A percentile compares a stretch with the other conserved stretches of the same genome.
Evolutionary conservation across 1,140 invertebrate species (phyloP).

Genomic region (Vanessa atalanta): DNA sequence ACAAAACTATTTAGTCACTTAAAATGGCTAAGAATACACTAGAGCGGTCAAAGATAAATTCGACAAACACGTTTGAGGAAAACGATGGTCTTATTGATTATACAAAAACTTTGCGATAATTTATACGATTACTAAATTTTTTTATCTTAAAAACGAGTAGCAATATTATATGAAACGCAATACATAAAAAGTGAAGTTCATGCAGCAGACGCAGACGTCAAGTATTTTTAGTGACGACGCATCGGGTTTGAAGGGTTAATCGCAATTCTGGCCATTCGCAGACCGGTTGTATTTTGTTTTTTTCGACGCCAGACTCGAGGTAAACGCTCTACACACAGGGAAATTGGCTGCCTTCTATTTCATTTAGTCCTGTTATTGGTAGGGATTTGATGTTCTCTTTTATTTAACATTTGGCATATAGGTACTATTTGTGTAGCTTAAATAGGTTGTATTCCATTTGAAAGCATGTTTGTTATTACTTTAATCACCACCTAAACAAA

Average conservation of each 20-base stretch:
- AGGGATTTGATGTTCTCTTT: constrained; percentile 11
- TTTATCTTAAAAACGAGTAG: constrained; percentile 19
- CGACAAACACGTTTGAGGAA: constrained; percentile 8
- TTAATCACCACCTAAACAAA: background rate
- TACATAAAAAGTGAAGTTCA: constrained; percentile 45
- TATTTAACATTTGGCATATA: background rate
- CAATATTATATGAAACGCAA: constrained; percentile 22
- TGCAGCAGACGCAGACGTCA: constrained; percentile 45
- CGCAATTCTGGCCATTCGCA: constrained; percentile 67
- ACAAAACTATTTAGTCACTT: constrained; percentile 10
- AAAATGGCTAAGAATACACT: background rate
- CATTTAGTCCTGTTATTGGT: constrained; percentile 39
- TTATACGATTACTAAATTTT: constrained; percentile 1
- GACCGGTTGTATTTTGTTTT: constrained; percentile 61
- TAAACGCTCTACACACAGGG: constrained; percentile 52
- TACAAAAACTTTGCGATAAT: constrained; percentile 1
- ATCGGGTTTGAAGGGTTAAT: constrained; percentile 69
- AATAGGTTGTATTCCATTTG: background rate
- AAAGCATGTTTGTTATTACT: background rate
- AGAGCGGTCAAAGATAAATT: background rate
- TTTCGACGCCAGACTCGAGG: constrained; percentile 46
- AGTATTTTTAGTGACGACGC: constrained; percentile 67
- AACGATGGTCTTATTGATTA: background rate
- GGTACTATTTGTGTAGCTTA: background rate
- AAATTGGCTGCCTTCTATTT: constrained; percentile 52